Conservation (phyloP, 2,888 invertebrate genomes). For the Rhagonycha lutea region DNA sequence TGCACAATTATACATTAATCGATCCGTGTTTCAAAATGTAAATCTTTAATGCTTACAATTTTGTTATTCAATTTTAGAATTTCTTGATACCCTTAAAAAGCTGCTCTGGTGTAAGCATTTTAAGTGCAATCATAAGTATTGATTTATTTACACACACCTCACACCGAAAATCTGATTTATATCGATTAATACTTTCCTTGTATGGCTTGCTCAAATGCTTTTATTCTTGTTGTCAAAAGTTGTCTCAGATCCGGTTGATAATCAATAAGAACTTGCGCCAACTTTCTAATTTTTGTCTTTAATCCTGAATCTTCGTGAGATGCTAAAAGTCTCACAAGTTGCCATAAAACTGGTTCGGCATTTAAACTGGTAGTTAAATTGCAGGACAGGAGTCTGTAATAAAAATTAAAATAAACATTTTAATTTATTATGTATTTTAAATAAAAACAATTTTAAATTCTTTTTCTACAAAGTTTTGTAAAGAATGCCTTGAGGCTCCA, state of each 20-base stretch:
- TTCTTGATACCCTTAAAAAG: no score
- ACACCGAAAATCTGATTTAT: no score
- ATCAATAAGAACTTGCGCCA: conserved; percentile 63
- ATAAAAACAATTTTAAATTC: neutral
- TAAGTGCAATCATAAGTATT: no score
- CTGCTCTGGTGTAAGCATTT: no score
- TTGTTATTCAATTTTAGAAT: no score
- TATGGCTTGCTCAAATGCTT: conserved; percentile 81
- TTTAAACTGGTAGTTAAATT: conserved; percentile 68
- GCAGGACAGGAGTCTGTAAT: conserved; percentile 53
- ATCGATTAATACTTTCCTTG: conserved; percentile 62
- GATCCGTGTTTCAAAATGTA: no score
- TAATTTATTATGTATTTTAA: neutral
- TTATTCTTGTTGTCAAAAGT: conserved; percentile 68
- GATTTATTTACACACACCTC: no score
- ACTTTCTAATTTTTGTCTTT: conserved; percentile 64
- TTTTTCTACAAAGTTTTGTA: neutral
- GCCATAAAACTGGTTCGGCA: conserved; percentile 83
- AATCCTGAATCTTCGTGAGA: conserved; percentile 62
- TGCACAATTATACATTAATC: no score
- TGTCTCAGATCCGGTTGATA: conserved; percentile 71
- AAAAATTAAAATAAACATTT: conserved; percentile 21
- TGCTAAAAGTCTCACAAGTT: conserved; percentile 77
- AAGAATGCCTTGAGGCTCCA: neutral
- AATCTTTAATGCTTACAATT: no score